A percentile compares a stretch with the other conserved stretches of the same genome.
Conservation (phyloP, 2,888 invertebrate species). For the Erebia aethiops region DNA sequence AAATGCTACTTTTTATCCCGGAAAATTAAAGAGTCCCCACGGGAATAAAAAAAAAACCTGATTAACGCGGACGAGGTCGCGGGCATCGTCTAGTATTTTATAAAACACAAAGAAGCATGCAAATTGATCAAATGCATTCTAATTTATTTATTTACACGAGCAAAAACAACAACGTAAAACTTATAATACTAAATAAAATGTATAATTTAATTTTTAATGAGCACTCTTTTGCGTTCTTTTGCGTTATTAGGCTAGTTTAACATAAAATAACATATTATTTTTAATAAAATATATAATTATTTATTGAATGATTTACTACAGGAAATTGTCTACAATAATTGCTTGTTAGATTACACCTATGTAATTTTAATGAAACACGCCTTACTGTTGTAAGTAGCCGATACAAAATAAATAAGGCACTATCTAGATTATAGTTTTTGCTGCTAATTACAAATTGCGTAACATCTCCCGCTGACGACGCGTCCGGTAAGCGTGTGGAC, state of each 20-base stretch:
- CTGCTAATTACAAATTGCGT: constrained; percentile 37
- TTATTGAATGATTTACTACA: constrained; percentile 30
- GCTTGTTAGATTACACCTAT: constrained; percentile 26
- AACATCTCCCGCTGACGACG: constrained; percentile 12
- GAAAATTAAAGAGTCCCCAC: no score
- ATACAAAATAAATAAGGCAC: constrained; percentile 26
- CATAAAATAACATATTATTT: neutral
- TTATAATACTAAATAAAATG: neutral
- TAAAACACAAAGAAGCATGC: no score
- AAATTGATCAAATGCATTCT: no score
- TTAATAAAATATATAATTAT: neutral
- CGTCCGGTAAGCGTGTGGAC: constrained; percentile 7
- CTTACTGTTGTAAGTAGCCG: constrained; percentile 28
- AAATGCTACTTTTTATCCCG: no score
- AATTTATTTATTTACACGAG: no score
- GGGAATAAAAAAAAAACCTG: no score
- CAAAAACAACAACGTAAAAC: neutral
- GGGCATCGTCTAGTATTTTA: no score
- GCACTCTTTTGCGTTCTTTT: neutral
- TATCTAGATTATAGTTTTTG: constrained; percentile 35
- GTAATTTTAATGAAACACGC: constrained; percentile 35
- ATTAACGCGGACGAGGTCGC: no score
- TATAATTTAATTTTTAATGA: neutral
- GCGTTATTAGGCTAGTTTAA: neutral
- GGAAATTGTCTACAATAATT: constrained; percentile 36